Evolutionary conservation across 2,888 invertebrate species (phyloP), one percentile per base, ranked within the genome.

Genomic region (Maniola hyperantus): DNA sequence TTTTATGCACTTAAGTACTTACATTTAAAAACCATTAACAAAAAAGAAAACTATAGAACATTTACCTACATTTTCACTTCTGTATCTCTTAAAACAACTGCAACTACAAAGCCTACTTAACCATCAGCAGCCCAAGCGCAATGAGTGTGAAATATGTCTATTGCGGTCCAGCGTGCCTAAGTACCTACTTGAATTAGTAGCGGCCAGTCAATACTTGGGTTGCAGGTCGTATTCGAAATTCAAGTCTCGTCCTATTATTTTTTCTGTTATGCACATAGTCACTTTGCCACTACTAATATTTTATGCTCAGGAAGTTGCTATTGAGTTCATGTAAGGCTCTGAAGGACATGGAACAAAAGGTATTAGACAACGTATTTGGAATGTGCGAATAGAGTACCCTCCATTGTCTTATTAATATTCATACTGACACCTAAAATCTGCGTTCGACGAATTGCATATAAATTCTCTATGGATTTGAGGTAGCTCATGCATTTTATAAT

Each of bases 401-500:
- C 34, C 2, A 46, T 63, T 53, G 36, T 26, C 77, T 77, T 78
- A 83, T 85, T 83, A 85, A 85, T 87, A 88, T 89, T 88, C 86
- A 85, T 77, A 76, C 77, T 80, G 79, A 77, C 78, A 77, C 76
- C 73, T 78, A 83, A 83, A 81, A 83, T 84, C 77, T 80, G 78
- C 75, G 80, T 84, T 87, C 74, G 81, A 81, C 83, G 83, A 86
- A 87, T 77, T 77, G 76, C 85, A 87, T 85, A 83, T 83, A 80
- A 83, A 85, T 83, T 80, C 79, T 79, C 80, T 81, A 83, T 81
- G 83, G 80, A 79, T 86, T 81, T 83, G 81, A 79, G 75, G 82
- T 80, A 76, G 75, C 79, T 81, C 80, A 81, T 88, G 84, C 84
- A 85, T 85, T 84, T 83, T 80, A 80, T 83, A 85, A 77, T 75